These are phyloP conservation scores for Reticulitermes speratus DNA, from an alignment of 1,140 invertebrate genomes.

Conservation along the genomic window DNA sequence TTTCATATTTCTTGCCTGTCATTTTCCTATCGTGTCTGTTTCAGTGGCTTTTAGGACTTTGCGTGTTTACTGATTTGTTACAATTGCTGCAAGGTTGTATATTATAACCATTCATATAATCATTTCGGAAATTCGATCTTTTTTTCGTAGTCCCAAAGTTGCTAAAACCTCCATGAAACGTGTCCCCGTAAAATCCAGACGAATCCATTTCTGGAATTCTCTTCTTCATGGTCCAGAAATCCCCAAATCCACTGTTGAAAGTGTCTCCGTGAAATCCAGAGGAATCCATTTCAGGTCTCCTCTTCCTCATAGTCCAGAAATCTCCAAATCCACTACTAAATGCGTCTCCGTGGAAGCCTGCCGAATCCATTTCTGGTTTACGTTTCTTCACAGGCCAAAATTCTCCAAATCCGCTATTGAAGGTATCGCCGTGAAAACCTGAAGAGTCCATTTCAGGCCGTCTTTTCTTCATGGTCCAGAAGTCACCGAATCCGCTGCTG, in stretches of 20 bases:
- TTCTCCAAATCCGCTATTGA: constrained; percentile 51
- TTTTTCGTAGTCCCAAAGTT: constrained; percentile 49
- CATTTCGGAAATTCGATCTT: constrained; percentile 38
- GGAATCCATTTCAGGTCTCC: constrained; percentile 48
- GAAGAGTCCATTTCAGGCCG: constrained; percentile 45
- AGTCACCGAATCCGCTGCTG: constrained; percentile 50
- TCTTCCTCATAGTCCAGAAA: constrained; percentile 50
- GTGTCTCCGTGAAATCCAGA: constrained; percentile 50
- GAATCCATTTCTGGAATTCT: constrained; percentile 39
- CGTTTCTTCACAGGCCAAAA: constrained; percentile 50
- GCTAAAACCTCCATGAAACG: constrained; percentile 51
- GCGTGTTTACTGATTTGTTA: background rate
- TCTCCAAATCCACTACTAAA: constrained; percentile 51
- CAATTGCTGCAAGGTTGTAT: background rate
- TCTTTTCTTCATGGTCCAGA: constrained; percentile 47
- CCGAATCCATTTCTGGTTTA: constrained; percentile 46
- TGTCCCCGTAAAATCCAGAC: constrained; percentile 49
- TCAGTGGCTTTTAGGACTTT: background rate
- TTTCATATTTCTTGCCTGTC: background rate
- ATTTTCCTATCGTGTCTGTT: background rate
- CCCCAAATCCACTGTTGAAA: constrained; percentile 51
- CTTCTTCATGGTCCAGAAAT: constrained; percentile 51
- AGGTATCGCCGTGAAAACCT: constrained; percentile 47
- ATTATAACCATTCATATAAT: background rate
- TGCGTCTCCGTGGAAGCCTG: constrained; percentile 46